A percentile compares a stretch with the other conserved stretches of the same genome.
Conservation (phyloP, 2,888 invertebrate species). For the Boloria euphrosyne region DNA sequence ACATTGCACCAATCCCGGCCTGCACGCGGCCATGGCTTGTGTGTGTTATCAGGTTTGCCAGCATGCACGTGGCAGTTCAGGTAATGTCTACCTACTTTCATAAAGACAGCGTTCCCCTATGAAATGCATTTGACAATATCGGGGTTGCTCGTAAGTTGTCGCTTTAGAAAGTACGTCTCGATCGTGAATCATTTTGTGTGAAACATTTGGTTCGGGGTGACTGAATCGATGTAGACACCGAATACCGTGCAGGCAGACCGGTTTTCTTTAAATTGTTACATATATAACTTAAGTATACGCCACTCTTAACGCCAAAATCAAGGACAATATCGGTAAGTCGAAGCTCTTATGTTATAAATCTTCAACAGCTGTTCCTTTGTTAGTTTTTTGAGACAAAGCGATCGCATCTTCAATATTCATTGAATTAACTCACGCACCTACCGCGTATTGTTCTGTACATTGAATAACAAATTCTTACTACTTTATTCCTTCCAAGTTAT, state of each 20-base stretch:
- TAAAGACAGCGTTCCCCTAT: no score
- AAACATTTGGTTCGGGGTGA: slow-evolving; percentile 68
- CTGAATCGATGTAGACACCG: slow-evolving; percentile 66
- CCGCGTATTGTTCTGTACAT: slow-evolving; percentile 39
- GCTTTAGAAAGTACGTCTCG: slow-evolving; percentile 45
- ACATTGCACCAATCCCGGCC: slow-evolving; percentile 83
- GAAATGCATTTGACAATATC: not conserved
- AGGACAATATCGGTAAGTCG: slow-evolving; percentile 51
- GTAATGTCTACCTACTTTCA: slow-evolving; percentile 39
- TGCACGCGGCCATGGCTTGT: slow-evolving; percentile 71
- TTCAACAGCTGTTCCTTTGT: slow-evolving; percentile 47
- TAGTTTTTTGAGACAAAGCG: slow-evolving; percentile 32
- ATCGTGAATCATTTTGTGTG: slow-evolving; percentile 66
- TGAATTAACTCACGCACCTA: slow-evolving; percentile 40
- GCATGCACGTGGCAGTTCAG: slow-evolving; percentile 46
- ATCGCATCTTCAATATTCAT: slow-evolving; percentile 17
- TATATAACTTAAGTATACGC: slow-evolving; percentile 45
- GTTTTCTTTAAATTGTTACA: slow-evolving; percentile 70
- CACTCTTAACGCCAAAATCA: slow-evolving; percentile 57
- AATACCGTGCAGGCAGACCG: slow-evolving; percentile 64
- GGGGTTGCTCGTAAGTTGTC: slow-evolving; percentile 23
- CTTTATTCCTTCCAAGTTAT: slow-evolving; percentile 23
- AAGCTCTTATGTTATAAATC: slow-evolving; percentile 46
- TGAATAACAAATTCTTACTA: slow-evolving; percentile 36
- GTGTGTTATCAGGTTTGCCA: slow-evolving; percentile 45